These are phyloP conservation scores for Poeciliopsis paucimaculata DNA, from an alignment of 2,797 vertebrate species.

Conservation along the genomic window DNA sequence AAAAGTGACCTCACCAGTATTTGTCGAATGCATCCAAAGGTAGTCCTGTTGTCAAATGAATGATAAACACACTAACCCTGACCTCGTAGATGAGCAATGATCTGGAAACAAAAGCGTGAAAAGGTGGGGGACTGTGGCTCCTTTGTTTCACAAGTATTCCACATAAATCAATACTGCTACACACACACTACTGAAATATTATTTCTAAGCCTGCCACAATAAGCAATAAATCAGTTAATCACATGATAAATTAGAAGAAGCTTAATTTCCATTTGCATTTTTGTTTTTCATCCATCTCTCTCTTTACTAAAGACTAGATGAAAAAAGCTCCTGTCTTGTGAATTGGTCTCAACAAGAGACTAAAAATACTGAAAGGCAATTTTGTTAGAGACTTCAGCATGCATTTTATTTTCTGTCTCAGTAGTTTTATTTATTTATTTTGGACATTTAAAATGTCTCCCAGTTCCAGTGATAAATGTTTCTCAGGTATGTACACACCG, in stretches of 20 bases:
- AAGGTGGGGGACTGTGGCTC: constrained; percentile 28
- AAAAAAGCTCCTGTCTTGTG: too few relatives aligned
- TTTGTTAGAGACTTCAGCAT: too few relatives aligned
- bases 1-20: neutral
- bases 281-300: too few relatives aligned
- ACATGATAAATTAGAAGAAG: too few relatives aligned
- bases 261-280: too few relatives aligned
- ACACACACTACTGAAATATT: constrained; percentile 29
- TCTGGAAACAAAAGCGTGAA: constrained; percentile 28
- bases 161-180: constrained; percentile 58
- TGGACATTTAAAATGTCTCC: neutral
- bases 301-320: too few relatives aligned
- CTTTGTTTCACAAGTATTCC: constrained; percentile 33
- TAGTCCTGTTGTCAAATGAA: constrained; percentile 7
- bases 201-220: neutral
- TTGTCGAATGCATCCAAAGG: neutral
- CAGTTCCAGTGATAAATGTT: neutral
- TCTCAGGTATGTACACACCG: neutral
- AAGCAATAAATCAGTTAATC: too few relatives aligned
- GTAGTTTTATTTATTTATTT: too few relatives aligned
- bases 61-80: neutral
- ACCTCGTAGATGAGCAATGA: constrained; percentile 19
- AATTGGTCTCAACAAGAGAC: too few relatives aligned
- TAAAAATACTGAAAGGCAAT: too few relatives aligned
- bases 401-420: too few relatives aligned